phyloP scores from a whole-genome alignment of 2,888 invertebrate genomes.

The Salticus scenicus region DNA sequence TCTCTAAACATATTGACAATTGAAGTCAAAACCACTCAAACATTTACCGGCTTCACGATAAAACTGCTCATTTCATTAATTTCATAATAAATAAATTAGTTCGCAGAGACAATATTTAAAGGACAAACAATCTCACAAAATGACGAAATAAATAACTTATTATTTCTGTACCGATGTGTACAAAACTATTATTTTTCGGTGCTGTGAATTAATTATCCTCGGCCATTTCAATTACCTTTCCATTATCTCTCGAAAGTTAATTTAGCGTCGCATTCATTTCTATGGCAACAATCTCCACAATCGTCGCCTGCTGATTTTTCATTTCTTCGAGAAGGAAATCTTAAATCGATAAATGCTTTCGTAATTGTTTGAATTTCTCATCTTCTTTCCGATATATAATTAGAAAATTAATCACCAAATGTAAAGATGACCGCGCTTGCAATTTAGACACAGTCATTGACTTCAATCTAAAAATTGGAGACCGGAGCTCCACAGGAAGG shows the following conservation, averaged over 20 bases:
- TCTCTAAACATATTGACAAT: too few species aligned
- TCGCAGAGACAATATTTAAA: too few species aligned
- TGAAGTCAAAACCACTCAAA: too few species aligned
- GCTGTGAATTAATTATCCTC: constrained; percentile 9
- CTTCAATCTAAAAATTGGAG: background rate
- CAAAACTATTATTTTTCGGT: background rate
- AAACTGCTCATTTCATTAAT: too few species aligned
- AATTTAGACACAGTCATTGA: background rate
- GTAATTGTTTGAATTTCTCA: constrained; percentile 46
- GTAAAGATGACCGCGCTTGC: background rate
- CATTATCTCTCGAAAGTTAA: background rate
- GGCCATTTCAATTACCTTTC: constrained; percentile 11
- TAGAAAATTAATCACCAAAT: constrained; percentile 11
- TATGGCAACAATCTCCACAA: constrained; percentile 17
- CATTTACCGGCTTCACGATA: too few species aligned
- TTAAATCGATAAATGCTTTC: constrained; percentile 34
- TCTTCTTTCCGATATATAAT: constrained; percentile 17
- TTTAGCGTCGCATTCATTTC: background rate
- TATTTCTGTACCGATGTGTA: background rate
- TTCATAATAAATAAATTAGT: too few species aligned
- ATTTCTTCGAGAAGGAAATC: constrained; percentile 18
- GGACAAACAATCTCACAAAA: too few species aligned
- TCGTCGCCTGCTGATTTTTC: constrained; percentile 8
- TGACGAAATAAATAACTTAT: background rate
- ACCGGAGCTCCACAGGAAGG: background rate